Conservation (phyloP, 2,113 vertebrate species). For the Neopipo cinnamomea region DNA sequence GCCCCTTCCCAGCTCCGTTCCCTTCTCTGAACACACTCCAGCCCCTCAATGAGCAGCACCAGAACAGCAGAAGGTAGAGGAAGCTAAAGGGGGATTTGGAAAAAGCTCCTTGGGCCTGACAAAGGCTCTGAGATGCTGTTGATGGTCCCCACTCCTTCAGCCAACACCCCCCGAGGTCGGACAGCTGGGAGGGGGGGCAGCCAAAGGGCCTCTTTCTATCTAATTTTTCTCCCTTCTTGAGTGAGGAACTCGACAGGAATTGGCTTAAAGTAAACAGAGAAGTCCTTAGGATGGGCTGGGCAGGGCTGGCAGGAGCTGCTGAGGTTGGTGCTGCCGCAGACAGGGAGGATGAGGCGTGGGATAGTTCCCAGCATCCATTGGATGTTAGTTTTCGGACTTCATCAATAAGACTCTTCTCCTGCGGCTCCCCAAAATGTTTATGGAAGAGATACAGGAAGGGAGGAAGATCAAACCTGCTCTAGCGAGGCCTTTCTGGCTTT, state of each 20-base stretch:
- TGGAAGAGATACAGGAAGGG: slow-evolving; percentile 63
- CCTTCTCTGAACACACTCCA: neutral
- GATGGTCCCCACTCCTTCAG: neutral
- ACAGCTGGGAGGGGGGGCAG: neutral
- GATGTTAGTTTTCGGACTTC: slow-evolving; percentile 39
- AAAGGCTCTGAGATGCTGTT: neutral
- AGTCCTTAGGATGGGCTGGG: neutral
- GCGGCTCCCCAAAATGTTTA: slow-evolving; percentile 51
- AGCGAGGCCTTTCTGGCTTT: slow-evolving; percentile 17
- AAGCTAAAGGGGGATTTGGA: neutral
- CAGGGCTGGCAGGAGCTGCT: neutral
- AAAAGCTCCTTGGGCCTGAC: neutral
- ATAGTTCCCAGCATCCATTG: slow-evolving; percentile 11
- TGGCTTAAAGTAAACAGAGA: neutral
- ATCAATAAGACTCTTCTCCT: slow-evolving; percentile 44
- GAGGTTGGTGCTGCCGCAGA: neutral
- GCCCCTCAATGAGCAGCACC: neutral
- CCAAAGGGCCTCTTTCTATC: neutral
- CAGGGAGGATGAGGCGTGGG: neutral
- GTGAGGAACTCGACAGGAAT: neutral
- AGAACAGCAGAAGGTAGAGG: neutral
- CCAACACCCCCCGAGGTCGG: accelerated
- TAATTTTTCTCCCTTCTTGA: neutral
- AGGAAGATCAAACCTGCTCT: slow-evolving; percentile 66
- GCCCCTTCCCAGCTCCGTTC: accelerated